phyloP scores from a whole-genome alignment of 2,113 vertebrate species.

The Perca fluviatilis region DNA sequence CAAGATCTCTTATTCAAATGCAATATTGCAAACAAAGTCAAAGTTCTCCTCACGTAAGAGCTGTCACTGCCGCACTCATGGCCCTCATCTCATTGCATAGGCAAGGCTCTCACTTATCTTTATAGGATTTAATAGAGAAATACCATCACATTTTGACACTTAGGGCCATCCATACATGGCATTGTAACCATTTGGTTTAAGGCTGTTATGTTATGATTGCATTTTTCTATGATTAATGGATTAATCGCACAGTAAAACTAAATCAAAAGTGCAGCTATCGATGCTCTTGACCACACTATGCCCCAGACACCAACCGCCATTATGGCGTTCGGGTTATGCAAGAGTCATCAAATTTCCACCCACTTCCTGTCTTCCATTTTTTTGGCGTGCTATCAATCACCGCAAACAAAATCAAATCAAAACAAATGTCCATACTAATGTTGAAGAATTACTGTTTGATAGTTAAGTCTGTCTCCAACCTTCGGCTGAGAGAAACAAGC shows the following conservation, averaged over 20 bases:
- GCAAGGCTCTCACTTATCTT: not conserved
- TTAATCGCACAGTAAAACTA: not conserved
- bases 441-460: not conserved
- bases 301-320: not conserved
- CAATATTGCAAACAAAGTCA: constrained; percentile 13
- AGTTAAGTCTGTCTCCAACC: not conserved
- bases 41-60: not conserved
- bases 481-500: not conserved
- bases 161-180: not conserved
- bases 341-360: constrained; percentile 18
- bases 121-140: not conserved
- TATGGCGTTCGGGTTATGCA: constrained; percentile 10
- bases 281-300: not conserved
- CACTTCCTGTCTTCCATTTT: constrained; percentile 36
- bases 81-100: constrained; percentile 12
- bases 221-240: not conserved
- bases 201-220: not conserved
- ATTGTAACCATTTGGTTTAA: not conserved
- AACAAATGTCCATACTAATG: not conserved
- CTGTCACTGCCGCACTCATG: not conserved
- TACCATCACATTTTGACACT: not conserved
- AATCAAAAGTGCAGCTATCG: not conserved
- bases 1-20: not conserved
- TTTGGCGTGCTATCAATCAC: not conserved
- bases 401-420: constrained; percentile 3